Evolutionary conservation across 2,113 vertebrate species (phyloP), one percentile per base, ranked within the genome.

Genomic region (Scortum barcoo): DNA sequence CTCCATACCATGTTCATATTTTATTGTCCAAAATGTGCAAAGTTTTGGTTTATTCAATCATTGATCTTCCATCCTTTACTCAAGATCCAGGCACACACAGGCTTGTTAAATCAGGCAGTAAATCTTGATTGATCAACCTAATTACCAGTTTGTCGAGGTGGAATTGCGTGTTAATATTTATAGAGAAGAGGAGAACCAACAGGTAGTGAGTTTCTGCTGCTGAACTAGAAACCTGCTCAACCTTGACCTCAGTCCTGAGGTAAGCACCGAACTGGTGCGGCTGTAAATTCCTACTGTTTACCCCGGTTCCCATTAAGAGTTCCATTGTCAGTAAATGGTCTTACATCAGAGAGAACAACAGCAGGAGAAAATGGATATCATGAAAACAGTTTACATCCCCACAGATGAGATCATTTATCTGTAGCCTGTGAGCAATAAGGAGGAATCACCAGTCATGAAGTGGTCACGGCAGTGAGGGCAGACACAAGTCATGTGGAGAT

Each of bases 331-430:
- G 65, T 67, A 48, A 69, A 81, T 46, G 24, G 30, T 46, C 30
- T 79, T 61, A 62, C 56, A 77, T 78, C 72, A 72, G 53, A 72
- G 60, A 72, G 48, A 78, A 85, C 19, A 71, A 60, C 54, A 84
- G 53, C 66, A 46, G 42, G 69, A 81, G 50, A 60, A 70, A 57
- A 69, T n/a, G 36, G 38, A 73, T 57, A 54, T 61, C 24, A 20
- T 65, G 33, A 54, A 72, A 77, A 46, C 38, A 28, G 58, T 86
- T 83, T 66, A 83, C 79, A 77, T 85, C 63, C 58, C 61, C 24
- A 24, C 54, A 73, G 30, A 81, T 79, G 82, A 80, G 68, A 77
- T 60, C 61, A 73, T 80, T 80, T 60, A 81, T 84, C 78, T 54
- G 33, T 3, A 30, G 72, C 19, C 78, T 80, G 81, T 54, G 46